Evolutionary conservation across 2,113 vertebrate species (phyloP).

Genomic region (Cavia porcellus): DNA sequence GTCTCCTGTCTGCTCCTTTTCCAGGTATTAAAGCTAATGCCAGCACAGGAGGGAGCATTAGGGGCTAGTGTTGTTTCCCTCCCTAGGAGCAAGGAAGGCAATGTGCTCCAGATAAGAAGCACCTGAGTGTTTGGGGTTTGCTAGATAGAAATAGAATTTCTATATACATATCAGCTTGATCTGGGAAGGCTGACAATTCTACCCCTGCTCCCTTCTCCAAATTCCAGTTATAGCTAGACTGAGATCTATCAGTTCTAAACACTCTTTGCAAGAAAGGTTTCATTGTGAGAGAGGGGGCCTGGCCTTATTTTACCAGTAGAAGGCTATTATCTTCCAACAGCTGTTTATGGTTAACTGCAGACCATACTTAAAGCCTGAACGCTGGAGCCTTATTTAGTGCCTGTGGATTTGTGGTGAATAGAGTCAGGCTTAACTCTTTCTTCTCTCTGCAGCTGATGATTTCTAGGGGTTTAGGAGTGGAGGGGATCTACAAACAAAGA

Average conservation of each 20-base stretch:
- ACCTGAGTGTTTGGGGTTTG: constrained; percentile 84
- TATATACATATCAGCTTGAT: constrained; percentile 84
- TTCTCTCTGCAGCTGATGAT: neutral
- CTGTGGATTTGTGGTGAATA: constrained; percentile 70
- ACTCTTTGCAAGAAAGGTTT: constrained; percentile 83
- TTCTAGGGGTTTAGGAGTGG: neutral
- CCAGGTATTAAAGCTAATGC: constrained; percentile 45
- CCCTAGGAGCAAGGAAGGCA: constrained; percentile 23
- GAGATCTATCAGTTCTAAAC: constrained; percentile 67
- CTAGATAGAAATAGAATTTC: constrained; percentile 83
- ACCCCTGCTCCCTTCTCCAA: constrained; percentile 69
- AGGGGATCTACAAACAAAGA: neutral
- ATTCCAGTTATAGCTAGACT: constrained; percentile 86
- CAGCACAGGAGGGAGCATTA: neutral
- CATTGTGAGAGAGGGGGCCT: constrained; percentile 79
- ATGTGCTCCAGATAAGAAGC: constrained; percentile 76
- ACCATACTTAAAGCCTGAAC: constrained; percentile 85
- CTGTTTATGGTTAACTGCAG: constrained; percentile 90
- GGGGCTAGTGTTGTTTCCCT: neutral
- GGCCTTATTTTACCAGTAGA: constrained; percentile 84
- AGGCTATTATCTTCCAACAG: constrained; percentile 89
- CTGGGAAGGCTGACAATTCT: constrained; percentile 69
- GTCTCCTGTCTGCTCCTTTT: constrained; percentile 41
- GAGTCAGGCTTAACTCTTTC: constrained; percentile 83
- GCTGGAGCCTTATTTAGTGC: constrained; percentile 86